phyloP scores from a whole-genome alignment of 2,888 invertebrate genomes.

The Drosophila atripex region DNA sequence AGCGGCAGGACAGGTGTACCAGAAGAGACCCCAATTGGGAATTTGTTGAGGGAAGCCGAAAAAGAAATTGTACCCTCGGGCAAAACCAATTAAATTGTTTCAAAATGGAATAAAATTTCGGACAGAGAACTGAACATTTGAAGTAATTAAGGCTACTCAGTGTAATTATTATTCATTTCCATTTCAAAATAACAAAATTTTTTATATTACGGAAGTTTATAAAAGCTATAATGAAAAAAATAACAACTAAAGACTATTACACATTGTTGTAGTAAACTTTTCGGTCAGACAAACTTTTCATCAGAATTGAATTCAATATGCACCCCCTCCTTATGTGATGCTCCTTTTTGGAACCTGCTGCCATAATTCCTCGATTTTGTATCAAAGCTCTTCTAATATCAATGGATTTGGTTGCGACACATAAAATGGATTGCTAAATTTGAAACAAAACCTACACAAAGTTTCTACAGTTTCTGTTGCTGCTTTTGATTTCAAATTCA shows the following conservation, averaged over 20 bases:
- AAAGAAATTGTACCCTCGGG: conserved; percentile 33
- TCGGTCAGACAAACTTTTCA: not conserved
- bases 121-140: conserved; percentile 41
- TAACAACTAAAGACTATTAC: not conserved
- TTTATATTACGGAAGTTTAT: not conserved
- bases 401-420: conserved; percentile 37
- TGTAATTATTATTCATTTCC: conserved; percentile 8
- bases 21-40: not conserved
- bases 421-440: conserved; percentile 43
- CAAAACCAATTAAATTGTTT: conserved; percentile 58
- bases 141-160: conserved; percentile 20
- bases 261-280: not conserved
- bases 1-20: conserved; percentile 16
- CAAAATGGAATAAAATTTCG: conserved; percentile 20
- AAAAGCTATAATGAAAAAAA: not conserved
- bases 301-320: not conserved
- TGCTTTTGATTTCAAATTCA: conserved; percentile 62
- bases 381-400: conserved; percentile 13
- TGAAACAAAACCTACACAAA: conserved; percentile 42
- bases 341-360: not conserved
- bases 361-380: conserved; percentile 16
- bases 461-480: conserved; percentile 21
- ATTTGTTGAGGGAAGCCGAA: not conserved
- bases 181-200: not conserved
- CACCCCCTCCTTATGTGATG: not conserved